Evolutionary conservation across 2,797 vertebrate genomes (phyloP).

Genomic region (Danio aesculapii): DNA sequence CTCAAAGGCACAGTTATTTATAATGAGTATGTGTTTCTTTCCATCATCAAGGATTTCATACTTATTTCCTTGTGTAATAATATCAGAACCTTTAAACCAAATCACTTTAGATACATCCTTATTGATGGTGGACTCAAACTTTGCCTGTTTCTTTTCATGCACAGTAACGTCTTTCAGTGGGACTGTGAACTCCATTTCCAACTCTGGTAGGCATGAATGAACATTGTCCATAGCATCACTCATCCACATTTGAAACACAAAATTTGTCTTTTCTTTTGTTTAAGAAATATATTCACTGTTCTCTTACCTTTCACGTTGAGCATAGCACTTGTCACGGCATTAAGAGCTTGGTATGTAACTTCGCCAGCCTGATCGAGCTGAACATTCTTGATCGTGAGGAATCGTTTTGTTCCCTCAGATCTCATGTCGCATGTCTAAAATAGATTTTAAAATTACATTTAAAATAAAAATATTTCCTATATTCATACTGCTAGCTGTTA

Average conservation of each 20-base stretch:
- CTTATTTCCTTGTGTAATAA: slow-evolving; percentile 92
- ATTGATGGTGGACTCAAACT: slow-evolving; percentile 86
- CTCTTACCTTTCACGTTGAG: slow-evolving; percentile 87
- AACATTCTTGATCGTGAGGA: slow-evolving; percentile 84
- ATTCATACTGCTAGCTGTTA: no score
- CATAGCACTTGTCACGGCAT: slow-evolving; percentile 89
- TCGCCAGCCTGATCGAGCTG: slow-evolving; percentile 94
- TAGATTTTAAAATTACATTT: not conserved
- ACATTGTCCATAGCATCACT: slow-evolving; percentile 45
- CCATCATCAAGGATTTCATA: slow-evolving; percentile 94
- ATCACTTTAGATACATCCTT: slow-evolving; percentile 87
- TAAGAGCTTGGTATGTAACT: slow-evolving; percentile 93
- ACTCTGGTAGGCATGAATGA: slow-evolving; percentile 78
- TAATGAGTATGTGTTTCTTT: slow-evolving; percentile 95
- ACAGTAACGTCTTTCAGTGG: slow-evolving; percentile 88
- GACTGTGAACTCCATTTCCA: slow-evolving; percentile 85
- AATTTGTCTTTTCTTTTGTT: not conserved
- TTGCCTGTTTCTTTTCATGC: slow-evolving; percentile 85
- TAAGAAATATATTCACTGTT: not conserved
- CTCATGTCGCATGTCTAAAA: slow-evolving; percentile 93
- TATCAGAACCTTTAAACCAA: slow-evolving; percentile 92
- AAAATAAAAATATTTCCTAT: no score
- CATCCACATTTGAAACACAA: slow-evolving; percentile 11
- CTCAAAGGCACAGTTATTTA: slow-evolving; percentile 95
- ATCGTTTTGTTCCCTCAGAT: slow-evolving; percentile 87